A percentile compares a stretch with the other conserved stretches of the same genome.
phyloP scores from a whole-genome alignment of 1,140 invertebrate species.

The Achroia grisella region DNA sequence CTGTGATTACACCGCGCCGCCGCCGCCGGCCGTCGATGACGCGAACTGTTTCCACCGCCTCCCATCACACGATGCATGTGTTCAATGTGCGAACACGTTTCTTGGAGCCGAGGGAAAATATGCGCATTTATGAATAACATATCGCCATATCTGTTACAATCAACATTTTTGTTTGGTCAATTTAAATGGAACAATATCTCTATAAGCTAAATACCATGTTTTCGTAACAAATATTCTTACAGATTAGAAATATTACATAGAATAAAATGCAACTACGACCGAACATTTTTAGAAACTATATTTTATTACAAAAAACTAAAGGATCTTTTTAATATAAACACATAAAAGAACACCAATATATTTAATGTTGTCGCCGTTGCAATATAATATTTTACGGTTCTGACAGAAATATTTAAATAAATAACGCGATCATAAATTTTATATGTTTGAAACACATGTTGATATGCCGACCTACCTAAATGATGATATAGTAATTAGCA shows the following conservation, averaged over 20 bases:
- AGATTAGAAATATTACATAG: no score
- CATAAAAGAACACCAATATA: slow-evolving; percentile 10
- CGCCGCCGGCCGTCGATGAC: slow-evolving; percentile 55
- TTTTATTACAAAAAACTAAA: no score
- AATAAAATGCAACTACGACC: no score
- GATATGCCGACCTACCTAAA: slow-evolving; percentile 19
- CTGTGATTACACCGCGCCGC: slow-evolving; percentile 58
- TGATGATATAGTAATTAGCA: neutral
- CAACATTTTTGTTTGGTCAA: no score
- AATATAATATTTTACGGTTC: slow-evolving; percentile 5
- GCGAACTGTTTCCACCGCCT: slow-evolving; percentile 46
- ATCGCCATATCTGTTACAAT: no score
- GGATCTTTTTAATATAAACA: slow-evolving; percentile 26
- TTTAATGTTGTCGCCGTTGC: slow-evolving; percentile 1
- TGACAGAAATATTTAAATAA: slow-evolving; percentile 12
- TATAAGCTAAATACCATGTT: no score
- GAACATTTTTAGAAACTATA: no score
- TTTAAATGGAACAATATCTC: no score
- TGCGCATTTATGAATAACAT: no score
- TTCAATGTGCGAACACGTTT: no score
- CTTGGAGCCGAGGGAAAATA: no score
- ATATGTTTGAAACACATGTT: slow-evolving; percentile 1
- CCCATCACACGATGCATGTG: neutral
- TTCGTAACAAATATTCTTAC: no score
- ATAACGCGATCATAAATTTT: slow-evolving; percentile 1